phyloP scores from a whole-genome alignment of 2,113 vertebrate genomes.

The Pampusana beccarii region DNA sequence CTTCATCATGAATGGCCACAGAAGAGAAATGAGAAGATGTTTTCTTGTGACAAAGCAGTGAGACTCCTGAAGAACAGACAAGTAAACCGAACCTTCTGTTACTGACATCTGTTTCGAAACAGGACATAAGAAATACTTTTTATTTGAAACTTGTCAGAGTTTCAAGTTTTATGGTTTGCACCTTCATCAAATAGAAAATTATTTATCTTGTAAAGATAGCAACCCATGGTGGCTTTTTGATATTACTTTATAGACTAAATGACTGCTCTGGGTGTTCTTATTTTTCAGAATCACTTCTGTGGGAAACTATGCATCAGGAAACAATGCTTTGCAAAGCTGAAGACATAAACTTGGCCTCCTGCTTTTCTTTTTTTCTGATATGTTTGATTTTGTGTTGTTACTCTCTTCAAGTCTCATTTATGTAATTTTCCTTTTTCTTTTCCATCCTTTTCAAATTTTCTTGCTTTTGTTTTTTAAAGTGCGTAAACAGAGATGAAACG shows the following conservation, averaged over 20 bases:
- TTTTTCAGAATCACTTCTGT: not conserved
- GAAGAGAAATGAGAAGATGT: not conserved
- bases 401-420: not conserved
- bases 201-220: not conserved
- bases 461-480: not conserved
- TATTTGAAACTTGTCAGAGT: not conserved
- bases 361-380: not conserved
- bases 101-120: not conserved
- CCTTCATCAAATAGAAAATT: not conserved
- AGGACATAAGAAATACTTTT: not conserved
- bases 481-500: not conserved
- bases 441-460: not conserved
- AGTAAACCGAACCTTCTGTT: not conserved
- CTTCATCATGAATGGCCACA: not conserved
- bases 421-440: not conserved
- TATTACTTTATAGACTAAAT: not conserved
- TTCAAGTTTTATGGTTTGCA: not conserved
- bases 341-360: conserved; percentile 16
- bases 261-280: not conserved
- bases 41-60: not conserved
- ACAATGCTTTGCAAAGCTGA: not conserved
- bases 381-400: conserved; percentile 13
- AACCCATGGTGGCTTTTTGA: not conserved
- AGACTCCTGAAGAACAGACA: not conserved
- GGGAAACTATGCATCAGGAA: not conserved